These are phyloP conservation scores for Melanotaenia duboulayi DNA, from an alignment of 2,113 vertebrate genomes.

Conservation along the genomic window DNA sequence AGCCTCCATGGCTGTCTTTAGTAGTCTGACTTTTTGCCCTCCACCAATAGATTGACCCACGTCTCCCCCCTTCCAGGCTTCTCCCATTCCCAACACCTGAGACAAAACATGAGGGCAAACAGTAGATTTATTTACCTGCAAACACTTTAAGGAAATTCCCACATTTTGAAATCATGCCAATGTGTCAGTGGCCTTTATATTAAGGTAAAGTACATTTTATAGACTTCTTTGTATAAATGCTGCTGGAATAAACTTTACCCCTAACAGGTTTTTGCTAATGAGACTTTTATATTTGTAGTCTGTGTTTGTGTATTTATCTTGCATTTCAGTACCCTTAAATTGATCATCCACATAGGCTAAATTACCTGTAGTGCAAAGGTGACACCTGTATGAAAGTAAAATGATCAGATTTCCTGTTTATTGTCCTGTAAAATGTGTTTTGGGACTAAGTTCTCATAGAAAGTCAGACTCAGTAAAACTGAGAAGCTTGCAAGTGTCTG, in stretches of 20 bases:
- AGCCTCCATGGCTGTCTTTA: constrained; percentile 89
- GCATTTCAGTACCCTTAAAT: neutral
- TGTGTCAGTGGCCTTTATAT: no score
- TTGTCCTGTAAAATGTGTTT: no score
- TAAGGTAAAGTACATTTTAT: neutral
- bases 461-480: no score
- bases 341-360: neutral
- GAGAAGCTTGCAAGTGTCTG: neutral
- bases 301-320: neutral
- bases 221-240: neutral
- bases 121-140: neutral
- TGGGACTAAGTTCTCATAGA: no score
- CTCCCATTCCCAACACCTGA: constrained; percentile 93
- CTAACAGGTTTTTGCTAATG: no score
- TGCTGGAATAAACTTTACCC: neutral
- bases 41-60: constrained; percentile 91
- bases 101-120: neutral
- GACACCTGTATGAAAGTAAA: no score
- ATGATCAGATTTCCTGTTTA: no score
- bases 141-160: no score
- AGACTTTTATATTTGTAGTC: no score
- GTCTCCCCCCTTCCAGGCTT: constrained; percentile 92
- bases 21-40: constrained; percentile 94
- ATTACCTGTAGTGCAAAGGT: neutral
- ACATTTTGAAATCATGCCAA: no score